Evolutionary conservation across 2,113 vertebrate species (phyloP).

Genomic region (Daboia siamensis): DNA sequence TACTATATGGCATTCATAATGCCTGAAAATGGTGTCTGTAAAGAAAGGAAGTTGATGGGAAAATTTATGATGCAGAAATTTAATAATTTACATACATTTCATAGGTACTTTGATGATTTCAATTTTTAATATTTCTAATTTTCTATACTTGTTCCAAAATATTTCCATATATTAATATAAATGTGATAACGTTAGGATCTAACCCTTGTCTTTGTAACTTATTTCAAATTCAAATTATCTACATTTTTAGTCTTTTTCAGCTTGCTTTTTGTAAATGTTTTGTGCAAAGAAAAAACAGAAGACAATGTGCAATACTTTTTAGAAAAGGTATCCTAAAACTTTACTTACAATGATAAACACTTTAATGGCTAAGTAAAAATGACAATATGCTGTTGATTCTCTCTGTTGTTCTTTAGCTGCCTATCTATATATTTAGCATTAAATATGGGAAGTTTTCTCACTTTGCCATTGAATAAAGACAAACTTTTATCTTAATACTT

Average conservation of each 20-base stretch:
- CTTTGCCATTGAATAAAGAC: conserved; percentile 43
- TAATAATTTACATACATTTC: not conserved
- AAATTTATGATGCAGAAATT: not conserved
- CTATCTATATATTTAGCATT: conserved; percentile 62
- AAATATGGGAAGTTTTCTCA: conserved; percentile 49
- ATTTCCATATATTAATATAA: not conserved
- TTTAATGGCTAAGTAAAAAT: conserved; percentile 60
- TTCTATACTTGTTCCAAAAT: not conserved
- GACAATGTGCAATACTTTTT: not conserved
- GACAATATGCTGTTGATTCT: conserved; percentile 50
- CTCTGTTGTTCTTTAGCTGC: conserved; percentile 42
- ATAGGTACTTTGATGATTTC: not conserved
- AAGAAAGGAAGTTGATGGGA: not conserved
- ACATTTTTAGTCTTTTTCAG: not conserved
- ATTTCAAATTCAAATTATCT: not conserved
- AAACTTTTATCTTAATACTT: conserved; percentile 26
- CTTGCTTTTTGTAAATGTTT: not conserved
- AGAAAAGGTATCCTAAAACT: conserved; percentile 49
- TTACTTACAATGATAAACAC: conserved; percentile 54
- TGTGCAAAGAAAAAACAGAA: not conserved
- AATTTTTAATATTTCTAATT: not conserved
- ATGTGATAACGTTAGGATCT: not conserved
- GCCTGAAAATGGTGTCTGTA: not conserved
- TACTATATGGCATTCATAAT: not conserved
- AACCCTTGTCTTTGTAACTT: not conserved